Base-by-base conservation (phyloP, 2,113 vertebrate species). In the Notarius quadriscutis region DNA sequence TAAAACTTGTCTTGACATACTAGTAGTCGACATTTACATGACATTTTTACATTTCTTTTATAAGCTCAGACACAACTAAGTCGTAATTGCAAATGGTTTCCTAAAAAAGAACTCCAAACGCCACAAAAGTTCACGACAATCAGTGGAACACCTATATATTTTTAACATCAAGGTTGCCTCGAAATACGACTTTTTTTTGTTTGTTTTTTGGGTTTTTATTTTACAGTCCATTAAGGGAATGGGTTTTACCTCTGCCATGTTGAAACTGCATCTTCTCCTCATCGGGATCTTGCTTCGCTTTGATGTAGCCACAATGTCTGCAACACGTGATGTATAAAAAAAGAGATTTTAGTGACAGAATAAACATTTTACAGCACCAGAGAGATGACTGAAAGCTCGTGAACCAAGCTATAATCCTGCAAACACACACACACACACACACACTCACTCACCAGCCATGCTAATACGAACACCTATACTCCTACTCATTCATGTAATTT, bases 251-350 rank as follows among this genome's bases (percentile, higher is more conserved):
- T 95, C 95, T 90, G 25, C 95, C 95, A 22, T 95, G 95, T 85
- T 96, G 96, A 90, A 96, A 96, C 78, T 96, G 96, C 96, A 96
- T 94, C 92, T 96, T 96, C 87, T 96, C 96, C 84, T 96, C 96
- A 80, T 96, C 95, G 0, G 96, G 96, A 88, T 96, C 96, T 90
- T 96, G 95, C 88, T 96, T 96, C 20, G 96, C 96, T 92, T 96
- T 96, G 90, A 96, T 96, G 77, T 96, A 96, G 65, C 96, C 96
- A 88, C 96, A 96, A 85, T 96, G 96, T 90, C 96, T 96, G 93
- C 83, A 91, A 91, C 81, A 74, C 86, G 90, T 77, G 51, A 77
- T 48, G 25, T 11, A 89, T 11, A 89, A 89, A 50, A 75, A 27
- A 86, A 27, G 1, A 74, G 25, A 74, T 30, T 20, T 81, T 81